Evolutionary conservation across 2,888 invertebrate genomes (phyloP), one percentile per base, ranked within the genome.

Genomic region (Caenorhabditis sp.): DNA sequence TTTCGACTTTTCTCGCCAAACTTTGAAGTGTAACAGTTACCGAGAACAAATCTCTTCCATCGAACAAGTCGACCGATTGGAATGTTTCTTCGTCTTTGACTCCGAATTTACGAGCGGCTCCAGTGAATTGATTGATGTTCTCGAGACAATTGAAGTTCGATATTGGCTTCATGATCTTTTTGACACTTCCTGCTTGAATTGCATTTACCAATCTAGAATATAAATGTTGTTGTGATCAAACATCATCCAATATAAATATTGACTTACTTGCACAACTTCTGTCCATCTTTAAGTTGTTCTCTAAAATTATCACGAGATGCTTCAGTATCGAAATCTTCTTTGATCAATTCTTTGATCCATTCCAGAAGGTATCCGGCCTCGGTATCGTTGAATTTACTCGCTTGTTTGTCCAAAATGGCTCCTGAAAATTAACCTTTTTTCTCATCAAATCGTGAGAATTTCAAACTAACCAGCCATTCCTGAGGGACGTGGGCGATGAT

Each of bases 71-170:
- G 1, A 96, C 95, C 5, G 95, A 96, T 89, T 97, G 96, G 92
- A 97, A 97, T 55, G 94, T 93, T 90, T 97, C 97, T 62, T 82
- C 86, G 58, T 82, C 83, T 62, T 95, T 94, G 5, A 99, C 95
- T 49, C 97, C 97, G 77, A 95, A 91, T 66, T 91, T 91, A 88
- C 92, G 92, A 65, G 94, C 94, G 10, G 92, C 93, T 79, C 93
- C 93, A 70, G 95, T 90, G 90, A 97, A 97, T 14, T 93, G 93
- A 89, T 95, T 95, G 85, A 97, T 97, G 89, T 97, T 97, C 90
- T 97, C 97, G 95, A 97, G 96, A 89, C 95, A 95, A 88, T 95
- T 96, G 90, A 97, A 97, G 73, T 94, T 95, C 92, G 95, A 93
- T 87, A 92, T 92, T 68, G 93, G 93, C 83, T 92, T 92, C 89